These are phyloP conservation scores for Leucophenga maculata DNA, from an alignment of 2,888 invertebrate genomes.

Conservation along the genomic window DNA sequence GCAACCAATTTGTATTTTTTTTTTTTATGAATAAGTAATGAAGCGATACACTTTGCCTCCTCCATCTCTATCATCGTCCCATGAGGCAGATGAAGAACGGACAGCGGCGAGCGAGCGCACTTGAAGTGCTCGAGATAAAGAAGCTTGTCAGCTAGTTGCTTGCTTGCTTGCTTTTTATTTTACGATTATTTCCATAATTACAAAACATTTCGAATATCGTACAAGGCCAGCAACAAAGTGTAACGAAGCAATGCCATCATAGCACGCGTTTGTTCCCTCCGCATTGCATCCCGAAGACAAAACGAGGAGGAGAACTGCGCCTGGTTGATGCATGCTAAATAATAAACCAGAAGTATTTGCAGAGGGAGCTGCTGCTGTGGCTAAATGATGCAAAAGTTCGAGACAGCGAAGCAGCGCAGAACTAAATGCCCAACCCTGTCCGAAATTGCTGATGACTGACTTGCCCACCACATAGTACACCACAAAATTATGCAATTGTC, in stretches of 20 bases:
- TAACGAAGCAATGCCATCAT: not conserved
- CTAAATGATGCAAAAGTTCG: slow-evolving; percentile 50
- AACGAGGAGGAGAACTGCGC: not conserved
- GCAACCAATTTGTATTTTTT: too few species aligned
- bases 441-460: not conserved
- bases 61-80: too few species aligned
- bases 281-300: too few species aligned
- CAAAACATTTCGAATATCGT: slow-evolving; percentile 8
- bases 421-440: not conserved
- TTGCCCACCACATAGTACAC: not conserved
- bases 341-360: slow-evolving; percentile 38
- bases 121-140: slow-evolving; percentile 1
- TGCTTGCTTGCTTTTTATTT: slow-evolving; percentile 35
- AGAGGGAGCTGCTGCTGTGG: slow-evolving; percentile 47
- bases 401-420: slow-evolving; percentile 26
- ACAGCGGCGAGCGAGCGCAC: not conserved
- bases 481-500: slow-evolving; percentile 21
- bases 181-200: slow-evolving; percentile 29
- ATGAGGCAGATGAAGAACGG: too few species aligned
- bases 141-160: not conserved
- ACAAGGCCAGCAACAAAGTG: slow-evolving; percentile 15
- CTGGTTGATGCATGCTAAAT: not conserved
- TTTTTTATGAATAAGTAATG: too few species aligned
- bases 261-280: not conserved
- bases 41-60: too few species aligned